A percentile compares a stretch with the other conserved stretches of the same genome.
Evolutionary conservation across 2,113 vertebrate species (phyloP).

Genomic region (Podarcis cretensis): DNA sequence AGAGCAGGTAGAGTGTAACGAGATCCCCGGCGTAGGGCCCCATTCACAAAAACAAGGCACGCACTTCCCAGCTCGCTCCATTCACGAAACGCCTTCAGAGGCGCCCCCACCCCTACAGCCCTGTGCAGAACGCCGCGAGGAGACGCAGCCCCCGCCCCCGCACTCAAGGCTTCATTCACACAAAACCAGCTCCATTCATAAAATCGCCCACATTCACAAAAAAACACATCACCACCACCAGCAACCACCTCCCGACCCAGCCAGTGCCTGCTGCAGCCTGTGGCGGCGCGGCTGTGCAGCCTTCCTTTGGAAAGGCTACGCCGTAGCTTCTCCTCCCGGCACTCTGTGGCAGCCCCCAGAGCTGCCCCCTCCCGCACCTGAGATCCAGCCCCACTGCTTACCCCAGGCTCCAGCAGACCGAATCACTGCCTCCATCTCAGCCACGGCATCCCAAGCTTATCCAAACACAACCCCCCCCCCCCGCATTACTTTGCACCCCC

Average conservation of each 20-base stretch:
- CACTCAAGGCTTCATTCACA: constrained; percentile 70
- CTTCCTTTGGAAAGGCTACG: neutral
- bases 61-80: constrained; percentile 72
- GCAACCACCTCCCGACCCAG: neutral
- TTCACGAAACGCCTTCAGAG: constrained; percentile 73
- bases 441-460: neutral
- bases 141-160: constrained; percentile 66
- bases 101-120: constrained; percentile 64
- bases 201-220: constrained; percentile 69
- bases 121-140: constrained; percentile 53
- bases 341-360: neutral
- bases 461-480: neutral
- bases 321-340: neutral
- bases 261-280: constrained; percentile 13
- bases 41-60: constrained; percentile 76
- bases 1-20: constrained; percentile 75
- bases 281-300: constrained; percentile 8
- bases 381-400: neutral
- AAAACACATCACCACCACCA: neutral
- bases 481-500: neutral
- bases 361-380: neutral
- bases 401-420: neutral
- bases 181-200: constrained; percentile 73
- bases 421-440: neutral
- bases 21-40: constrained; percentile 70